Percentiles rank a stretch among this genome's conserved stretches.
phyloP scores from a whole-genome alignment of 1,140 invertebrate species.

The Episyrphus balteatus region DNA sequence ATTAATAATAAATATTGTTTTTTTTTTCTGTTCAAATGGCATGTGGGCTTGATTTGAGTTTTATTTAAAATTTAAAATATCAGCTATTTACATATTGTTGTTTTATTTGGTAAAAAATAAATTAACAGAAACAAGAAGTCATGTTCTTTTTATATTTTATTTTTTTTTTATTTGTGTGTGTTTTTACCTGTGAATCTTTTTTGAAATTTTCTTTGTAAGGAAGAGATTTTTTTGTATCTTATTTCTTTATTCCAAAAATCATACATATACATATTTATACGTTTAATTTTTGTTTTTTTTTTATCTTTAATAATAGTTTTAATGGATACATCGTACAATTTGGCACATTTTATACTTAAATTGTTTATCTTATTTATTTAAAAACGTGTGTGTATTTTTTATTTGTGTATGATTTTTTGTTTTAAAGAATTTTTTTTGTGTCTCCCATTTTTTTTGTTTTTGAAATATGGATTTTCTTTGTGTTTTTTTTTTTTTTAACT shows the following conservation, averaged over 20 bases:
- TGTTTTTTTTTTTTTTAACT: no score
- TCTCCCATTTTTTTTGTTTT: no score
- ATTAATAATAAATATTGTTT: neutral
- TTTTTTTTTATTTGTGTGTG: neutral
- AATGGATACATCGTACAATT: slow-evolving; percentile 31
- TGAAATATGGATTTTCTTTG: no score
- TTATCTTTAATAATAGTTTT: slow-evolving; percentile 13
- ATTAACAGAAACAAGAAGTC: no score
- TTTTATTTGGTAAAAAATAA: no score
- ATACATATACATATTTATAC: slow-evolving; percentile 11
- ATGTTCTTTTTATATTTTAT: no score
- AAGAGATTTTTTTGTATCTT: neutral
- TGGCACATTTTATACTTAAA: slow-evolving; percentile 20
- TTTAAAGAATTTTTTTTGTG: slow-evolving; percentile 5
- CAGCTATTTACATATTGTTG: no score
- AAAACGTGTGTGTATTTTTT: neutral
- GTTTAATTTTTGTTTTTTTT: slow-evolving; percentile 22
- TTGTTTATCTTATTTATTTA: no score
- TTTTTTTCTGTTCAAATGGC: neutral
- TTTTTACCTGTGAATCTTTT: neutral
- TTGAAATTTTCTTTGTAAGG: slow-evolving; percentile 2
- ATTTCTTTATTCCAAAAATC: neutral
- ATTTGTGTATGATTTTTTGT: slow-evolving; percentile 19
- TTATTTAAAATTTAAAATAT: no score
- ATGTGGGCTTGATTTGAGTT: no score